Evolutionary conservation across 2,113 vertebrate species (phyloP).

Genomic region (Tonatia bakeri): DNA sequence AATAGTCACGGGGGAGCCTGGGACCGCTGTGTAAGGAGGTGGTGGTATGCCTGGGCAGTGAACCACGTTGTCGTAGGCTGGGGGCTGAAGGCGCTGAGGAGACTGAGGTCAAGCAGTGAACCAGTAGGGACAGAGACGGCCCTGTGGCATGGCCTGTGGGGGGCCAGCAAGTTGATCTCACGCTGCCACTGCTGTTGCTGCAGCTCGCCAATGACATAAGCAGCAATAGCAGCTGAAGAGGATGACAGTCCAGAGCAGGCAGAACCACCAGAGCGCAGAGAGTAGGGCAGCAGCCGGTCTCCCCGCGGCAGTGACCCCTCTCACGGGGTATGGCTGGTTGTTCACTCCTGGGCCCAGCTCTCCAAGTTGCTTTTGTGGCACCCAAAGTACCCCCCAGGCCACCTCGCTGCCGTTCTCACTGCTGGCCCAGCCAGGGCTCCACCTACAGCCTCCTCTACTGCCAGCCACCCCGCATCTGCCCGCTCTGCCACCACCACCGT

Average conservation of each 20-base stretch:
- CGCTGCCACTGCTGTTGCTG: constrained; percentile 96
- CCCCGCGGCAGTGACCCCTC: constrained; percentile 94
- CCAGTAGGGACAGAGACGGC: constrained; percentile 80
- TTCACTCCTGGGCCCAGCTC: constrained; percentile 90
- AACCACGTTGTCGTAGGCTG: constrained; percentile 94
- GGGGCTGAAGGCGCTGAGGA: constrained; percentile 92
- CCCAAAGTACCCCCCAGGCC: background rate
- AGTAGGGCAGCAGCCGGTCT: constrained; percentile 96
- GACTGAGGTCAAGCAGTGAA: constrained; percentile 90
- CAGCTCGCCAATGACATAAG: constrained; percentile 91
- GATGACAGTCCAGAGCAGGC: constrained; percentile 95
- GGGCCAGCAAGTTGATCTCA: constrained; percentile 97
- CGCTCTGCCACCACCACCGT: background rate
- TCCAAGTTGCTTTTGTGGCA: constrained; percentile 68
- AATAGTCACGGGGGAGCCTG: constrained; percentile 84
- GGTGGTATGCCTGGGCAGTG: constrained; percentile 91
- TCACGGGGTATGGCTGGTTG: constrained; percentile 92
- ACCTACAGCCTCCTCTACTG: background rate
- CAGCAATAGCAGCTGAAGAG: constrained; percentile 96
- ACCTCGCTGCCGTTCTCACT: background rate
- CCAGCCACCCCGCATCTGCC: background rate
- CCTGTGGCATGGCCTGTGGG: constrained; percentile 89
- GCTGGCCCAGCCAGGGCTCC: background rate
- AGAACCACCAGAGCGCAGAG: constrained; percentile 99
- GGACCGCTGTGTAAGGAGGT: constrained; percentile 88